Conservation (phyloP, 2,888 invertebrate species). For the Ochropleura leucogaster region DNA sequence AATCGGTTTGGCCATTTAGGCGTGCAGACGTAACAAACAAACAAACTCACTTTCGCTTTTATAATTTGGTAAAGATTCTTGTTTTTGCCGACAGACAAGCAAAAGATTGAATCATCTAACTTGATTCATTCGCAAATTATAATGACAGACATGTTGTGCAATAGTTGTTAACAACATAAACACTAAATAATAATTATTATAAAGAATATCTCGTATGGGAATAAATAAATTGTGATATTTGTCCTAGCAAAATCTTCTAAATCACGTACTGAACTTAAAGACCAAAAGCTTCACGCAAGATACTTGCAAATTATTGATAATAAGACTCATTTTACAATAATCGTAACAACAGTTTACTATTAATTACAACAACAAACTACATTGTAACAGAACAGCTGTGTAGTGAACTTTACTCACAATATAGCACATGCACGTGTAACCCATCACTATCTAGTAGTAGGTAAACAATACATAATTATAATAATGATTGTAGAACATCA, state of each 20-base stretch:
- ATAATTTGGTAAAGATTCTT: background rate
- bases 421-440: slow-evolving; percentile 48
- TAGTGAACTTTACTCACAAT: slow-evolving; percentile 31
- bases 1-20: too few species aligned
- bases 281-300: too few species aligned
- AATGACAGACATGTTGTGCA: background rate
- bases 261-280: background rate
- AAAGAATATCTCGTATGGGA: background rate
- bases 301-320: background rate
- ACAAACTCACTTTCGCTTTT: too few species aligned
- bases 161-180: background rate
- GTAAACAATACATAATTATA: slow-evolving; percentile 34
- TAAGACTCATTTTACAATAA: background rate
- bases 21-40: too few species aligned
- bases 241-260: background rate
- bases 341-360: background rate
- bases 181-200: background rate
- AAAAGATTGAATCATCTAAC: slow-evolving; percentile 4
- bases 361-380: slow-evolving; percentile 17
- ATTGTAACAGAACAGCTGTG: slow-evolving; percentile 43
- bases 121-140: slow-evolving; percentile 4
- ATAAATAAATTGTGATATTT: background rate
- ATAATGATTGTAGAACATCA: slow-evolving; percentile 12
- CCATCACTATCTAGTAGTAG: slow-evolving; percentile 23
- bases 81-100: slow-evolving; percentile 11